A percentile compares a stretch with the other conserved stretches of the same genome.
These are phyloP conservation scores for Antheraea pernyi DNA, from an alignment of 1,140 invertebrate genomes.

Conservation along the genomic window DNA sequence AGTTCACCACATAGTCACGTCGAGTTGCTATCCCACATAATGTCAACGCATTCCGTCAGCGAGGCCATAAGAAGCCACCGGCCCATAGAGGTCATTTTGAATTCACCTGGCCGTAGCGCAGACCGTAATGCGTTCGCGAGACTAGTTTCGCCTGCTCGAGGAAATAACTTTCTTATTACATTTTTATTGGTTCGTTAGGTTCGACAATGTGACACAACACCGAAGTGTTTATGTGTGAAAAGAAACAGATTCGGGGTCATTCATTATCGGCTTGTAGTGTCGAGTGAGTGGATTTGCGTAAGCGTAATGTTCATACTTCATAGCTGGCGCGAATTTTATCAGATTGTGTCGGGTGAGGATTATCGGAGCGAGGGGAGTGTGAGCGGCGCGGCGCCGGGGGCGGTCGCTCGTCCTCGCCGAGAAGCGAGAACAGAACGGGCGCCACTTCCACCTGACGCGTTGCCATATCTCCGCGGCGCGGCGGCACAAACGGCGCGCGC, in stretches of 20 bases:
- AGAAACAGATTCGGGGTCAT: conserved; percentile 64
- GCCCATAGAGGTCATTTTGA: conserved; percentile 78
- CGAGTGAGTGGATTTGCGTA: conserved; percentile 73
- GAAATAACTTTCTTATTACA: conserved; percentile 75
- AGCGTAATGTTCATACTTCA: conserved; percentile 76
- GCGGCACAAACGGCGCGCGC: conserved; percentile 58
- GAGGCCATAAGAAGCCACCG: conserved; percentile 72
- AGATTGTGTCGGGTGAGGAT: conserved; percentile 76
- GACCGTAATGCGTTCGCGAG: conserved; percentile 74
- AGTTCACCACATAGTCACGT: conserved; percentile 53
- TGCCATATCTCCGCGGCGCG: conserved; percentile 72
- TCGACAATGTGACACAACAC: conserved; percentile 53
- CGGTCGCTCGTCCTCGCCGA: conserved; percentile 79
- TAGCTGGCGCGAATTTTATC: conserved; percentile 78
- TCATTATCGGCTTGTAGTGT: conserved; percentile 73
- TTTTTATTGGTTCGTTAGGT: conserved; percentile 53
- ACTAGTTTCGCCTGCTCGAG: conserved; percentile 76
- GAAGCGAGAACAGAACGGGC: conserved; percentile 71
- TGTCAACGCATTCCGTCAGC: conserved; percentile 70
- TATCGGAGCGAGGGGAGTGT: conserved; percentile 49
- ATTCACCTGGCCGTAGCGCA: conserved; percentile 74
- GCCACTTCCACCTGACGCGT: conserved; percentile 77
- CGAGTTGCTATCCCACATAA: conserved; percentile 72
- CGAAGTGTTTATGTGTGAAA: conserved; percentile 57
- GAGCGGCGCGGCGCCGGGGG: conserved; percentile 46